Conservation (phyloP, 2,797 vertebrate species). For the Ataeniobius toweri region DNA sequence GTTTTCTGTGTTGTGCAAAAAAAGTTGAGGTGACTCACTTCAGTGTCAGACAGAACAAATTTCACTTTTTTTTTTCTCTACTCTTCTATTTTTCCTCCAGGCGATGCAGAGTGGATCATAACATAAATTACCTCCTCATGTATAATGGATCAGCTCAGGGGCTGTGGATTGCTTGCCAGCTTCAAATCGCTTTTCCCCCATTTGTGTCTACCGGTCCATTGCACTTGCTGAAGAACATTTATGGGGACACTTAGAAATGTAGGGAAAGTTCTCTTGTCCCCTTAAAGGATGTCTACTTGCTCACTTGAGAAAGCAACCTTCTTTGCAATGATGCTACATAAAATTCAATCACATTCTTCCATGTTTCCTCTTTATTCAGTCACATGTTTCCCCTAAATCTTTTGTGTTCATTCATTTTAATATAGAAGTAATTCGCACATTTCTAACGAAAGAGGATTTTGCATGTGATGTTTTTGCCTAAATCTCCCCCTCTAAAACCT, state of each 20-base stretch:
- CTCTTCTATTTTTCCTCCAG: neutral
- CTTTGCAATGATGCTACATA: neutral
- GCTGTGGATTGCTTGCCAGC: conserved; percentile 12
- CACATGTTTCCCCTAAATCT: neutral
- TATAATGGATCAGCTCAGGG: conserved; percentile 50
- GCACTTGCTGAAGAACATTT: conserved; percentile 25
- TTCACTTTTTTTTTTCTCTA: neutral
- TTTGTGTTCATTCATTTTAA: neutral
- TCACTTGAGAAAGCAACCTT: neutral
- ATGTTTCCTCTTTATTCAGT: neutral
- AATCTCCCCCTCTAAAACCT: neutral
- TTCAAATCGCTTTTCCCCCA: conserved; percentile 11
- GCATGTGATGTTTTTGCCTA: neutral
- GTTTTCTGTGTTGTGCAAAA: neutral
- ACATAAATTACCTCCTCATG: conserved; percentile 46
- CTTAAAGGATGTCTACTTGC: neutral
- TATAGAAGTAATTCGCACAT: neutral
- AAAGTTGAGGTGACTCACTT: conserved; percentile 21
- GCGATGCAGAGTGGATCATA: conserved; percentile 35
- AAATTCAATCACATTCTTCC: neutral
- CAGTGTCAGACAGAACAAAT: conserved; percentile 16
- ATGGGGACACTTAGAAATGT: neutral
- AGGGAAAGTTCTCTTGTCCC: conserved; percentile 2
- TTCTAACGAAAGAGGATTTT: neutral
- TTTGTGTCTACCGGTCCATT: conserved; percentile 22